Percentiles rank a stretch among this genome's conserved stretches.
phyloP scores from a whole-genome alignment of 1,140 invertebrate species.

The Megalonaias nervosa region DNA sequence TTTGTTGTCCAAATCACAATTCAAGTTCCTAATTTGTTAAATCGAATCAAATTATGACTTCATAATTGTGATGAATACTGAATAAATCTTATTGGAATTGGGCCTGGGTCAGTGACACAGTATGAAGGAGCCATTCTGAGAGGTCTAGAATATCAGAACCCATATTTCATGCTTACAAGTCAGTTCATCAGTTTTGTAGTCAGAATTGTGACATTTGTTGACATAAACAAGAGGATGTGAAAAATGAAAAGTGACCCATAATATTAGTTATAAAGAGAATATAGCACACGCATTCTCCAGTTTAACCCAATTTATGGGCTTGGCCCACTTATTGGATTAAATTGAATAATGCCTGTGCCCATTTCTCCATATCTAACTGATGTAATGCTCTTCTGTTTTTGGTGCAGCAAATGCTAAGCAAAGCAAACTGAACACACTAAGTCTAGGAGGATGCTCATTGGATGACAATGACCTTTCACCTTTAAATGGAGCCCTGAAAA shows the following conservation, averaged over 20 bases:
- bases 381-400: neutral
- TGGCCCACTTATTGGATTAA: neutral
- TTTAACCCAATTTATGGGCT: neutral
- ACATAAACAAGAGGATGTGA: neutral
- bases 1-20: too few species aligned
- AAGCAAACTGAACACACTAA: slow-evolving; percentile 47
- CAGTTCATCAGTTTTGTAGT: too few species aligned
- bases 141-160: too few species aligned
- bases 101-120: too few species aligned
- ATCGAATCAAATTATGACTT: too few species aligned
- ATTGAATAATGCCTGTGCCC: neutral
- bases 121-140: too few species aligned
- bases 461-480: slow-evolving; percentile 52
- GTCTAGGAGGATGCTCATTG: slow-evolving; percentile 56
- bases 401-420: slow-evolving; percentile 35
- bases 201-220: too few species aligned
- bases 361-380: slow-evolving; percentile 5
- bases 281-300: neutral
- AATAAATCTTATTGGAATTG: too few species aligned
- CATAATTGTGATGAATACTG: too few species aligned
- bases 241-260: neutral
- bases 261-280: neutral
- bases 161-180: too few species aligned
- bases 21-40: too few species aligned
- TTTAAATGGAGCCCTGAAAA: slow-evolving; percentile 44